Evolutionary conservation across 30 jellyfish, hydroid and myxozoan species (phyloP), one percentile per base, ranked within the genome.

Genomic region (Clytia hemisphaerica): DNA sequence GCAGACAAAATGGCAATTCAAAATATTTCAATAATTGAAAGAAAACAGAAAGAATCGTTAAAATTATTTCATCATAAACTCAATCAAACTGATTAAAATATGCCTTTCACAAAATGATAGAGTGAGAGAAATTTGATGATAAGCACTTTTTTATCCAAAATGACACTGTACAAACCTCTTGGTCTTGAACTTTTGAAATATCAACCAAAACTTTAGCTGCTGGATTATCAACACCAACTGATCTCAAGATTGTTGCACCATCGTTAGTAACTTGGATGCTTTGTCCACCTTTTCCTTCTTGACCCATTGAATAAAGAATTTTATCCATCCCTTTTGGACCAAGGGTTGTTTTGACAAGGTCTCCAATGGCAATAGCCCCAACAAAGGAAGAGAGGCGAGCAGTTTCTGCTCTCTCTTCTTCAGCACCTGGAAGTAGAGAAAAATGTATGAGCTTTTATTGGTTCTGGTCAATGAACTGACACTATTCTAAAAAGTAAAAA

Each of bases 321-420:
- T 85, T 85, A 46, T 85, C 96, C 97, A 88, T 88, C 61, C 97
- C 97, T 58, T 88, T 88, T 21, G 97, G 97, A 26, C 97, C 97
- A 18, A 88, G 89, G 1, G 97, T 88, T 28, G 97, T 75, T 71
- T 88, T 88, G 46, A 88, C 89, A 37, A 88, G 73, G 66, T 88
- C 97, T 18, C 97, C 97, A 45, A 88, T 81, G 25, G 97, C 93
- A 49, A 88, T 80, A 48, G 97, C 97, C 19, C 97, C 97, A 45
- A 88, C 93, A 61, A 88, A 88, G 25, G 95, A 84, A 15, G 95
- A 77, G 88, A 88, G 63, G 30, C 99, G 83, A 10, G 99, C 99
- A 35, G 94, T 76, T 45, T 90, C 99, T 45, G 94, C 89, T 45
- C 84, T 80, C 64, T 90, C 99, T 66, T 90, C 95, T 30, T 82